Evolutionary conservation across 2,888 invertebrate species (phyloP).

Genomic region (Drosophila mayaguana): DNA sequence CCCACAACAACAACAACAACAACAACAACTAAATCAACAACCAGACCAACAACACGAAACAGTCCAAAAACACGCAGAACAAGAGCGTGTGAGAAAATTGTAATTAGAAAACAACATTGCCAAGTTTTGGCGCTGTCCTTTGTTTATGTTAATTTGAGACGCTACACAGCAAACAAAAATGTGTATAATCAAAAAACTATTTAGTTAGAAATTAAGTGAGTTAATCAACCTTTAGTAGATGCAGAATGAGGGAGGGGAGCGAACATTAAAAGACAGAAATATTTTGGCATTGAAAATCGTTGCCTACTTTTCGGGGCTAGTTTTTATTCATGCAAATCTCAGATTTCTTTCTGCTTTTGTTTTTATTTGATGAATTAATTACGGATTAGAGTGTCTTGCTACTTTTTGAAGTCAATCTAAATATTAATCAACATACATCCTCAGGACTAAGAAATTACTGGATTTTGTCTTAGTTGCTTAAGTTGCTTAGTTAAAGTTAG

Average conservation of each 20-base stretch:
- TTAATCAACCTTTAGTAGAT: neutral
- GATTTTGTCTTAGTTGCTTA: no score
- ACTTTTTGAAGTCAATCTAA: no score
- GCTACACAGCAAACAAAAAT: conserved; percentile 19
- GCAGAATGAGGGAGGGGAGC: neutral
- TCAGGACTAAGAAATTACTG: neutral
- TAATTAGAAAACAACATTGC: conserved; percentile 68
- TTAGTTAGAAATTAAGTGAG: neutral
- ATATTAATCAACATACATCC: neutral
- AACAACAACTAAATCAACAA: conserved; percentile 7
- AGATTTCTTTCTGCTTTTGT: neutral
- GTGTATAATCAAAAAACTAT: neutral
- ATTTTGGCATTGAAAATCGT: no score
- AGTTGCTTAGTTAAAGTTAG: no score
- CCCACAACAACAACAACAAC: conserved; percentile 21
- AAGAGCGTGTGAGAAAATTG: conserved; percentile 21
- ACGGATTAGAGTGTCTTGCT: no score
- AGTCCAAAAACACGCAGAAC: conserved; percentile 3
- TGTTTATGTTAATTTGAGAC: conserved; percentile 70
- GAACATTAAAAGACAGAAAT: neutral
- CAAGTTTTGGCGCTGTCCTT: conserved; percentile 61
- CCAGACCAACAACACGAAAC: conserved; percentile 4
- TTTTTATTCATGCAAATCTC: neutral
- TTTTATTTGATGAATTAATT: neutral
- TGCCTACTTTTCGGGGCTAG: neutral